Conservation (phyloP, 2,113 vertebrate species). For the Lepisosteus oculatus region DNA sequence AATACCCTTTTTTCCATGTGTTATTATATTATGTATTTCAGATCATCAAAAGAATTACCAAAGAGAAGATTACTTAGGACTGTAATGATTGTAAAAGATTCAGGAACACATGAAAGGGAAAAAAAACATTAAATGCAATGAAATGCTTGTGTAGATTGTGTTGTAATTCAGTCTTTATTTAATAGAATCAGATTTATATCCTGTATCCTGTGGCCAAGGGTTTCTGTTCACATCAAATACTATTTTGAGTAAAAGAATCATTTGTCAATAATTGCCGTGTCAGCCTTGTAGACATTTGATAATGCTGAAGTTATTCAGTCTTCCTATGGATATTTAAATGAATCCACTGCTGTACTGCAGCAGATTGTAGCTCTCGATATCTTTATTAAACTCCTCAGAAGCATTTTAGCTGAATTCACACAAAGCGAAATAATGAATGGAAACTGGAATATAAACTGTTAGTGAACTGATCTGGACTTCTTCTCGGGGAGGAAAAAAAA, state of each 20-base stretch:
- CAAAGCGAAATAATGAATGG: constrained; percentile 74
- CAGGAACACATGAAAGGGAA: constrained; percentile 48
- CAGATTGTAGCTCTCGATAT: constrained; percentile 65
- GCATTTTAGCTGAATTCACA: constrained; percentile 80
- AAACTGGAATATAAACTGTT: constrained; percentile 70
- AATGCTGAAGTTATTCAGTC: constrained; percentile 45
- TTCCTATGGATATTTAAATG: constrained; percentile 52
- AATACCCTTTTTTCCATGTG: too few relatives aligned
- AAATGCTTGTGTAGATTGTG: constrained; percentile 54
- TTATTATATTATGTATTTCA: too few relatives aligned
- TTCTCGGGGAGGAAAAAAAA: constrained; percentile 54
- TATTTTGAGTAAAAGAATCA: constrained; percentile 54
- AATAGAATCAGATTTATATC: constrained; percentile 71
- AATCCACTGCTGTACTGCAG: constrained; percentile 50
- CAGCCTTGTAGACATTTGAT: constrained; percentile 66
- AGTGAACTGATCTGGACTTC: constrained; percentile 68
- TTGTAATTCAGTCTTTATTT: constrained; percentile 60
- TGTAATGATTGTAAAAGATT: constrained; percentile 57
- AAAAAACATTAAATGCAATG: constrained; percentile 58
- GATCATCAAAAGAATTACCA: too few relatives aligned
- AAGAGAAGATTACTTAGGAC: constrained; percentile 2
- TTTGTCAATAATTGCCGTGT: constrained; percentile 78
- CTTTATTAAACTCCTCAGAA: constrained; percentile 70
- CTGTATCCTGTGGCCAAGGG: constrained; percentile 55
- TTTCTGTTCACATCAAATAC: constrained; percentile 27